These are phyloP conservation scores for Diplazon laetatorius DNA, from an alignment of 2,888 invertebrate genomes.

Conservation along the genomic window DNA sequence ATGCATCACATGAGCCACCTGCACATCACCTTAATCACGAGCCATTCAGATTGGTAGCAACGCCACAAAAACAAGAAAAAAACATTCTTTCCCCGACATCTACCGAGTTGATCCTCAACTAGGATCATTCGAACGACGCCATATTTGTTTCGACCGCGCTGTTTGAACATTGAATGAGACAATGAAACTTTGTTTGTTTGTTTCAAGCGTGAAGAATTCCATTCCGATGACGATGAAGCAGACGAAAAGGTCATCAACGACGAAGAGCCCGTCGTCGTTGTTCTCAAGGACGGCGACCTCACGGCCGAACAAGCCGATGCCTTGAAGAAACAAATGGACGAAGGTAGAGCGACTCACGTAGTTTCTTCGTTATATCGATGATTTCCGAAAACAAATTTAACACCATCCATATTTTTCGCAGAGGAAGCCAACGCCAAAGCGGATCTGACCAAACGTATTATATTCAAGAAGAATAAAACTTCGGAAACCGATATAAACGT, in stretches of 20 bases:
- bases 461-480: conserved; percentile 83
- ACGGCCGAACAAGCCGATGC: conserved; percentile 84
- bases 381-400: too few species aligned
- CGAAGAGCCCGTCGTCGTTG: conserved; percentile 85
- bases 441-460: conserved; percentile 85
- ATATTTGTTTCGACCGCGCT: background rate
- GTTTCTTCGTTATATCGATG: conserved; percentile 40
- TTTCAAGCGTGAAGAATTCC: conserved; percentile 73
- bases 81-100: conserved; percentile 7
- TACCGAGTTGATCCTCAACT: conserved; percentile 8
- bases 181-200: background rate
- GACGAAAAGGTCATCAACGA: conserved; percentile 82
- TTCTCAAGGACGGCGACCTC: conserved; percentile 84
- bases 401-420: too few species aligned
- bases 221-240: conserved; percentile 70
- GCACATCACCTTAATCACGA: too few species aligned
- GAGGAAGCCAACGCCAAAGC: conserved; percentile 86
- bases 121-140: background rate
- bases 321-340: conserved; percentile 73
- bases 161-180: background rate
- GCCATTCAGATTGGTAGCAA: too few species aligned
- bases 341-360: conserved; percentile 70
- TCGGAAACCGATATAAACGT: conserved; percentile 72
- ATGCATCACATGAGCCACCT: too few species aligned
- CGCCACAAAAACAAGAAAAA: too few species aligned